Evolutionary conservation across 2,888 invertebrate species (phyloP).

Genomic region (Adineta ricciae): DNA sequence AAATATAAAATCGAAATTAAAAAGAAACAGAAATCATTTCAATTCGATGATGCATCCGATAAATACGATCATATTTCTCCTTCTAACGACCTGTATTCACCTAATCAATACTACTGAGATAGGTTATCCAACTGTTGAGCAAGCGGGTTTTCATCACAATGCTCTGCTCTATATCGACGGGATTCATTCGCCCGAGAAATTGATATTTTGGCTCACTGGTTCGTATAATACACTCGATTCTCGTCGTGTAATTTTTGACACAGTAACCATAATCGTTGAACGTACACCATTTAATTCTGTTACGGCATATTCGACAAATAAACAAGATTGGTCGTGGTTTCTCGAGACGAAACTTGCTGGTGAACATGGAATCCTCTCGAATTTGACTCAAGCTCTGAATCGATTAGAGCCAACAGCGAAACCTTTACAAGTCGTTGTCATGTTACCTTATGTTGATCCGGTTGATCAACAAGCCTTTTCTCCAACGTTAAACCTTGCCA

Average conservation of each 20-base stretch:
- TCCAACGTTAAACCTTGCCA: not conserved
- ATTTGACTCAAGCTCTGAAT: not conserved
- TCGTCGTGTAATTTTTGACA: not conserved
- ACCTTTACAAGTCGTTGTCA: not conserved
- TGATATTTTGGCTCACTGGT: not conserved
- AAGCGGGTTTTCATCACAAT: conserved; percentile 5
- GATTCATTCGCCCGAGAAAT: not conserved
- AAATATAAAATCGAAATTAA: no score
- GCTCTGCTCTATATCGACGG: not conserved
- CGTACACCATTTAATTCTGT: not conserved
- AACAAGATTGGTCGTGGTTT: conserved; percentile 7
- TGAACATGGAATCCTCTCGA: not conserved
- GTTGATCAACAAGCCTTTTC: not conserved
- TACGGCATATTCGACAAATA: not conserved
- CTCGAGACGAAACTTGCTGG: not conserved
- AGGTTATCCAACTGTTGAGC: not conserved
- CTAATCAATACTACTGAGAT: not conserved
- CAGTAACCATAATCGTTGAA: not conserved
- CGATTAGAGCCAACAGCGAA: not conserved
- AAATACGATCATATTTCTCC: not conserved
- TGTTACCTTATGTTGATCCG: not conserved
- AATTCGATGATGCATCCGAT: not conserved
- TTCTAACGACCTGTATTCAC: not conserved
- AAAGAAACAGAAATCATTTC: not conserved
- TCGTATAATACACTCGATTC: not conserved